Conservation (phyloP, 2,113 vertebrate genomes). For the Cariama cristata region DNA sequence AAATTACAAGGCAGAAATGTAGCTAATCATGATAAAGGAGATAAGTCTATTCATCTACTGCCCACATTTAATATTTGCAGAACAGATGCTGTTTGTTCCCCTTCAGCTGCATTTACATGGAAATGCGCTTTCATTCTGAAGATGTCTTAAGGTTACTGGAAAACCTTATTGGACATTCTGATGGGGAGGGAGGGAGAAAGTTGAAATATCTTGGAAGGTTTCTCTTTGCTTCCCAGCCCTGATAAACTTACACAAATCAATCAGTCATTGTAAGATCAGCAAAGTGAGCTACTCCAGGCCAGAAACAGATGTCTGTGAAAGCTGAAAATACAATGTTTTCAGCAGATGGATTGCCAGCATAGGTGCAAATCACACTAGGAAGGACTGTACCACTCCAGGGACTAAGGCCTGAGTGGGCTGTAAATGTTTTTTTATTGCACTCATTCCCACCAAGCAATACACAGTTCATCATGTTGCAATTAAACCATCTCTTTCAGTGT, state of each 20-base stretch:
- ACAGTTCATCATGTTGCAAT: background rate
- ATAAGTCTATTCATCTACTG: conserved; percentile 45
- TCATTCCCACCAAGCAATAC: background rate
- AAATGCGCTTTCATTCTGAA: background rate
- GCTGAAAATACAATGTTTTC: background rate
- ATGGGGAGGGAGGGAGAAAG: background rate
- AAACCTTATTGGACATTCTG: background rate
- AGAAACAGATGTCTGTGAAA: background rate
- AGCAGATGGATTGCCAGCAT: background rate
- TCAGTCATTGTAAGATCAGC: background rate
- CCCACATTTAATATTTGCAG: background rate
- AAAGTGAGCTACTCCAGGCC: background rate
- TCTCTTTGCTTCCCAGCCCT: background rate
- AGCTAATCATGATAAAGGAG: conserved; percentile 52
- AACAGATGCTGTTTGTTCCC: conserved; percentile 51
- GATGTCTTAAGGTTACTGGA: conserved; percentile 14
- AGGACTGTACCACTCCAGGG: background rate
- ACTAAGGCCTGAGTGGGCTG: background rate
- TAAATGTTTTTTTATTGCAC: background rate
- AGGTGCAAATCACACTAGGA: background rate
- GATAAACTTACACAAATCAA: background rate
- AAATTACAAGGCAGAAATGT: conserved; percentile 51
- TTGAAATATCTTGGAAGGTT: background rate
- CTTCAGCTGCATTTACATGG: background rate
- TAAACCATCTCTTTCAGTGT: background rate